Evolutionary conservation across 2,888 invertebrate genomes (phyloP).

Genomic region (Kryphioiulus occultus): DNA sequence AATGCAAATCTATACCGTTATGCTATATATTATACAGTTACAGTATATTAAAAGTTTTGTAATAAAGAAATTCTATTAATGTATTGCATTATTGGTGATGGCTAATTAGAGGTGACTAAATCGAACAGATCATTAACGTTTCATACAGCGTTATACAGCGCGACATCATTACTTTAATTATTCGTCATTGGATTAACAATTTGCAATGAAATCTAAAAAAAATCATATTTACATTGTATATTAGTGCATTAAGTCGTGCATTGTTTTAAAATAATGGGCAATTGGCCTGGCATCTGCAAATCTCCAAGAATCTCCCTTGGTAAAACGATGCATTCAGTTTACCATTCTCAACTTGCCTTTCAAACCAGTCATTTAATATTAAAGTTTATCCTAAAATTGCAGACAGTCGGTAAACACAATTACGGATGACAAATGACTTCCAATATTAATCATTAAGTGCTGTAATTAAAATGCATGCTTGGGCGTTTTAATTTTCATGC

Average conservation of each 20-base stretch:
- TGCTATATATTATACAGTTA: too few relatives aligned
- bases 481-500: not conserved
- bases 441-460: slow-evolving; percentile 17
- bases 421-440: slow-evolving; percentile 12
- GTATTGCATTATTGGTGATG: too few relatives aligned
- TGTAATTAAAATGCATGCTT: slow-evolving; percentile 20
- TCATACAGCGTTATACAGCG: not conserved
- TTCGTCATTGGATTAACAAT: not conserved
- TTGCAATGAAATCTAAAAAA: not conserved
- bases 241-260: not conserved
- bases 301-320: not conserved
- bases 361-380: not conserved
- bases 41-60: too few relatives aligned
- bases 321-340: not conserved
- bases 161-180: not conserved
- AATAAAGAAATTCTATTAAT: too few relatives aligned
- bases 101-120: not conserved
- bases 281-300: not conserved
- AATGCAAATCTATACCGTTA: too few relatives aligned
- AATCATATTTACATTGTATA: not conserved
- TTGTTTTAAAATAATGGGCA: not conserved
- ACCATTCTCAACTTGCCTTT: not conserved
- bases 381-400: slow-evolving; percentile 8
- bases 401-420: slow-evolving; percentile 35
- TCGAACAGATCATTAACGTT: not conserved